These are phyloP conservation scores for Nineta flava DNA, from an alignment of 2,888 invertebrate species.

Conservation along the genomic window DNA sequence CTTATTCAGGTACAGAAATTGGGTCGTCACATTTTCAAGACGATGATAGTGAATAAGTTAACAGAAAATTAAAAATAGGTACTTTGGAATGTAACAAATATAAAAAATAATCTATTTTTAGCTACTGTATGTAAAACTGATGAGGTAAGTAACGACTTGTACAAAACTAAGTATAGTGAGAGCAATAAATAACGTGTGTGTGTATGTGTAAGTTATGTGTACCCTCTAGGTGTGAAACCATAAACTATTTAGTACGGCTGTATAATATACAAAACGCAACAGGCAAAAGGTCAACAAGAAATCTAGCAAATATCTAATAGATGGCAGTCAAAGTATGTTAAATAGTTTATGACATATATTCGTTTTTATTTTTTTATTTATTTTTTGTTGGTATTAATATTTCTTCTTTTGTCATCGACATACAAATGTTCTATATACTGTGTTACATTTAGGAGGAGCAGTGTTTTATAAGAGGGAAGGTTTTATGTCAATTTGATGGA, in stretches of 20 bases:
- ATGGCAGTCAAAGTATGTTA: constrained; percentile 24
- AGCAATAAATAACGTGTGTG: too few species aligned
- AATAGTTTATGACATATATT: neutral
- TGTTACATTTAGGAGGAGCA: neutral
- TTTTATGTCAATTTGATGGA: neutral
- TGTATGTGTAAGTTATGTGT: constrained; percentile 6
- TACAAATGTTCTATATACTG: too few species aligned
- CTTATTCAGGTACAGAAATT: too few species aligned
- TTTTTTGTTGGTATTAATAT: neutral
- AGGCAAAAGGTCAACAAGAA: constrained; percentile 24
- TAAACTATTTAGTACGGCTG: constrained; percentile 25
- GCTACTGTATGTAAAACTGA: too few species aligned
- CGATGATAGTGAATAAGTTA: too few species aligned
- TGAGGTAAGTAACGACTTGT: too few species aligned
- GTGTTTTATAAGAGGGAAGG: neutral
- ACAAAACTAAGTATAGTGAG: too few species aligned
- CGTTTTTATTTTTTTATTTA: neutral
- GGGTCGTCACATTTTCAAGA: too few species aligned
- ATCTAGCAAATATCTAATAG: constrained; percentile 27
- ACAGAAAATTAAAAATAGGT: too few species aligned
- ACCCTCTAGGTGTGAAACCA: constrained; percentile 28
- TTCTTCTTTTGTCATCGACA: too few species aligned
- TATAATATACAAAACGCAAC: constrained; percentile 16
- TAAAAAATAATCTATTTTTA: too few species aligned
- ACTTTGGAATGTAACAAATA: too few species aligned